A percentile compares a stretch with the other conserved stretches of the same genome.
Conservation (phyloP, 1,140 invertebrate genomes). For the Acromyrmex echinatior region DNA sequence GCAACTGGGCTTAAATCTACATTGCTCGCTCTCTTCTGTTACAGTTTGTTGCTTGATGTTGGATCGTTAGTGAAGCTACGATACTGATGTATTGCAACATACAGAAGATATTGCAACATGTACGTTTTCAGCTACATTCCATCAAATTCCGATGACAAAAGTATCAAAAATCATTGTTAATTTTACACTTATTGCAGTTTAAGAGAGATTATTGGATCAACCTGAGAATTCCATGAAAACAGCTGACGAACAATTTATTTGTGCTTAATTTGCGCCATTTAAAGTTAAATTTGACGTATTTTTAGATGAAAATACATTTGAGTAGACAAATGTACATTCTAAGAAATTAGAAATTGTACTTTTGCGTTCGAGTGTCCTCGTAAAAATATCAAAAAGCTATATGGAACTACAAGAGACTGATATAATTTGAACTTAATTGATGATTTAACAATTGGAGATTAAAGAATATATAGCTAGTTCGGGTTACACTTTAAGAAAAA, state of each 20-base stretch:
- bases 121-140: conserved; percentile 30
- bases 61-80: conserved; percentile 23
- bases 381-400: background rate
- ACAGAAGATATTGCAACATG: conserved; percentile 8
- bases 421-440: background rate
- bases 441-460: conserved; percentile 1
- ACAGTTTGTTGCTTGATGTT: conserved; percentile 46
- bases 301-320: background rate
- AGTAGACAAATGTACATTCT: background rate
- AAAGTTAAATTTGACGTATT: background rate
- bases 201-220: background rate
- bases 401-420: background rate
- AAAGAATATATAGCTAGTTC: conserved; percentile 11
- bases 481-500: background rate
- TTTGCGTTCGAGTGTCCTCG: background rate
- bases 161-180: background rate
- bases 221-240: background rate
- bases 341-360: background rate
- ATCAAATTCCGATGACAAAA: background rate
- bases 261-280: background rate
- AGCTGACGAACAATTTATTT: background rate
- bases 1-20: background rate
- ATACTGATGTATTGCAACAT: background rate
- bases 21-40: conserved; percentile 33
- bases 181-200: conserved; percentile 19